Conservation (phyloP, 2,797 vertebrate species). For the Erethizon dorsatum region DNA sequence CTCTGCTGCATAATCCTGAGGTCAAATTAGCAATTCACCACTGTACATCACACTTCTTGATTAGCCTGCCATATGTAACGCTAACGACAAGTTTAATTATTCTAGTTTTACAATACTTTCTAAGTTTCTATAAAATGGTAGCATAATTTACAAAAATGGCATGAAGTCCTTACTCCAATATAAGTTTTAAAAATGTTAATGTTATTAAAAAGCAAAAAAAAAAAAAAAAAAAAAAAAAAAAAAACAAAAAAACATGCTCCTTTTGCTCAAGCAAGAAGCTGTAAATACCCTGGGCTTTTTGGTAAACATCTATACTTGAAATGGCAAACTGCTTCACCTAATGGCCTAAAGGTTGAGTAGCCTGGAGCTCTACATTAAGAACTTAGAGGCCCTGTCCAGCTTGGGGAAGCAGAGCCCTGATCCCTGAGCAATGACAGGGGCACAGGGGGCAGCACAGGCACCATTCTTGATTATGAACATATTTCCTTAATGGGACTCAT, state of each 20-base stretch:
- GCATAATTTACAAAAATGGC: slow-evolving; percentile 72
- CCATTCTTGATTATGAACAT: neutral
- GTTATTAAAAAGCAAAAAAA: neutral
- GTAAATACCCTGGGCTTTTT: neutral
- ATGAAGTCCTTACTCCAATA: slow-evolving; percentile 57
- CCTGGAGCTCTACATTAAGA: neutral
- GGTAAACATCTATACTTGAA: neutral
- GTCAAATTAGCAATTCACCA: slow-evolving; percentile 76
- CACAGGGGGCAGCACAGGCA: neutral
- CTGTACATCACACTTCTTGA: slow-evolving; percentile 66
- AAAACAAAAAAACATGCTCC: slow-evolving; percentile 48
- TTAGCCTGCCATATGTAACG: slow-evolving; percentile 60
- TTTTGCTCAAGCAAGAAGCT: slow-evolving; percentile 23
- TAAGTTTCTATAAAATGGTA: slow-evolving; percentile 66
- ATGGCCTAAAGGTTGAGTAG: neutral
- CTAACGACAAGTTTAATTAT: slow-evolving; percentile 73
- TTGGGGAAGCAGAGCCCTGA: neutral
- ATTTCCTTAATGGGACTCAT: neutral
- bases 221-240: slow-evolving; percentile 4
- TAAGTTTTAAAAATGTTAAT: slow-evolving; percentile 32
- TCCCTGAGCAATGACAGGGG: rapidly evolving
- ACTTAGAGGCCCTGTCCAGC: neutral
- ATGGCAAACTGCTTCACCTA: neutral
- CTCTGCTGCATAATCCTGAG: slow-evolving; percentile 73
- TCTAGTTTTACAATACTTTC: slow-evolving; percentile 65